Base-by-base conservation (phyloP, 2,113 vertebrate genomes). In the Emydura subglobosa region DNA sequence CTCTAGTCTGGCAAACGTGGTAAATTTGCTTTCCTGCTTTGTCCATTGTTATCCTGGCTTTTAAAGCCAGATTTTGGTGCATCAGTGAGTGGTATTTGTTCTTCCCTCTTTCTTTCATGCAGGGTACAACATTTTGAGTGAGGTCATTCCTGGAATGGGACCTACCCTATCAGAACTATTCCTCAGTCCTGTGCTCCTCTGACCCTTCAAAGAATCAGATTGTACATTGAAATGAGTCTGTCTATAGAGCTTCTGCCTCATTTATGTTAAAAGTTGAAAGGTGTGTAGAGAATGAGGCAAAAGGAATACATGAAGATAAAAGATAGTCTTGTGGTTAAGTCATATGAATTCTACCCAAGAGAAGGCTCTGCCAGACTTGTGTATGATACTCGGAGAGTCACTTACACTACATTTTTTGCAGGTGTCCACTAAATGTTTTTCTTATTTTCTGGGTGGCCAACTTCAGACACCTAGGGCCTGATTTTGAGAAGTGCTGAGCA, bases 391-490 rank as follows among this genome's bases (percentile, higher is more conserved):
- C 5, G 47, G 59, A 54, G 44, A 94, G 47, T 91, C 24, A 39
- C 2, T 86, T 80, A 13, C 49, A 4, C 9, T 82, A 86, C 7
- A 39, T 31, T 65, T 91, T 87, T 84, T 84, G 6, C 31, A 82
- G 72, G 21, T 42, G 10, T 8, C 68, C 21, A 24, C 34, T 74
- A 88, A 51, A 44, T 65, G 25, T 68, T 79, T 24, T 49, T 82
- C 79, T 90, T 2, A 1, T 57, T 50, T 91, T 91, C 65, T 27
- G 85, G 42, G 4, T 57, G 4, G 19, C 55, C 86, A 22, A 3
- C 10, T 7, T 82, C 17, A n/a, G 83, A 44, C 3, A 1, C n/a
- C 2, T 16, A 65, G 83, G 50, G 39, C 2, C 0, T 0, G 1
- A 11, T 76, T 79, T 92, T 82, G 31, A 76, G 53, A 84, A 57